These are phyloP conservation scores for Sebastes wilsoni DNA, from an alignment of 2,797 vertebrate species.

Conservation along the genomic window DNA sequence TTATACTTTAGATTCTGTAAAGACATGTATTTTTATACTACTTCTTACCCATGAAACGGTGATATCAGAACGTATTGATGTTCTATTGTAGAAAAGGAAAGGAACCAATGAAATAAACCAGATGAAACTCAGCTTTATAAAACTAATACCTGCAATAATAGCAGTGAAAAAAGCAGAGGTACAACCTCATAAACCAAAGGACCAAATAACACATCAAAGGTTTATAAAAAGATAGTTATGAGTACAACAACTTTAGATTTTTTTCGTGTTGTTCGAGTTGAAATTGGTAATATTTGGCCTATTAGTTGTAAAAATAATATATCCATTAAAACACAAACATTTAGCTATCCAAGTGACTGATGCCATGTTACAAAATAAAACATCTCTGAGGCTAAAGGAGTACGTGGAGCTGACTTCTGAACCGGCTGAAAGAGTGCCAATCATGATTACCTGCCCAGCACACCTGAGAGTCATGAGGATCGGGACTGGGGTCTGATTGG, in stretches of 20 bases:
- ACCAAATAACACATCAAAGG: not conserved
- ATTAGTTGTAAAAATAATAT: not conserved
- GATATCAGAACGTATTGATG: not conserved
- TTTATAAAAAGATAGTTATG: not conserved
- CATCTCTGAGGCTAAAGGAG: not conserved
- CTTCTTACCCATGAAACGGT: not conserved
- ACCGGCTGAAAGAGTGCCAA: not conserved
- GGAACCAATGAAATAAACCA: not conserved
- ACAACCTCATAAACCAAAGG: not conserved
- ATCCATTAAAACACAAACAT: not conserved
- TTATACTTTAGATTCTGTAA: not conserved
- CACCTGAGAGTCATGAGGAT: slow-evolving; percentile 33
- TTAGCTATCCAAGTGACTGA: not conserved
- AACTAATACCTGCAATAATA: not conserved
- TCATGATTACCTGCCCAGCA: not conserved
- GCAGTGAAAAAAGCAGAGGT: not conserved
- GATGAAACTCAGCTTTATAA: not conserved
- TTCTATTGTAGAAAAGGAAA: not conserved
- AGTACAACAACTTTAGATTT: too few species aligned
- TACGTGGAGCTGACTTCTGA: not conserved
- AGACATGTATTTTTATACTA: not conserved
- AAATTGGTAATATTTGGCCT: not conserved
- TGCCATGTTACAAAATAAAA: not conserved
- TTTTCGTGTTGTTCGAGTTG: not conserved
- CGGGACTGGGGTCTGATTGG: not conserved